Percentiles rank a stretch among this genome's conserved stretches.
Evolutionary conservation across 2,888 invertebrate genomes (phyloP).

Genomic region (Dryococelus australis): DNA sequence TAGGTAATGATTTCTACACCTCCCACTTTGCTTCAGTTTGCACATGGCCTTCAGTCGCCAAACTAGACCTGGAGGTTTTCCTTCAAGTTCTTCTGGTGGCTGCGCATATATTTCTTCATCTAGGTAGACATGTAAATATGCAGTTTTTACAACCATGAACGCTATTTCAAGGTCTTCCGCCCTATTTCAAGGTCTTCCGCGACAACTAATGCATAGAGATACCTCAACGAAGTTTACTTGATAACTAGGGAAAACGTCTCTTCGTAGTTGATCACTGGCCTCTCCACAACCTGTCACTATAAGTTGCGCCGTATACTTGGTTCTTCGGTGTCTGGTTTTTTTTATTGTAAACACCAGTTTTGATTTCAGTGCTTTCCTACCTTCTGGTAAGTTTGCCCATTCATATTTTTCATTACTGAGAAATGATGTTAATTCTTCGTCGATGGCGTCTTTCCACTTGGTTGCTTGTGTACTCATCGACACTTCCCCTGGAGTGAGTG

Average conservation of each 20-base stretch:
- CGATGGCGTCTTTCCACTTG: neutral
- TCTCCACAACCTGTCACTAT: neutral
- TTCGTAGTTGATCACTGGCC: slow-evolving; percentile 7
- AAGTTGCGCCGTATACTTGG: neutral
- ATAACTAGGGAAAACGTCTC: neutral
- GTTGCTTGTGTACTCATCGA: neutral
- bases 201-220: neutral
- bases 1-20: neutral
- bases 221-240: neutral
- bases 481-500: slow-evolving; percentile 9
- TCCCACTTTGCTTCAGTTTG: slow-evolving; percentile 6
- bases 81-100: neutral
- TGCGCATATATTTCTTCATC: slow-evolving; percentile 19
- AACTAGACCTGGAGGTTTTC: neutral
- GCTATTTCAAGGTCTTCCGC: neutral
- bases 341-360: neutral
- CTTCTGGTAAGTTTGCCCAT: slow-evolving; percentile 20
- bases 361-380: neutral
- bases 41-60: slow-evolving; percentile 18
- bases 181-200: neutral
- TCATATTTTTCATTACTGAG: neutral
- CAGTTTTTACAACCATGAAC: neutral
- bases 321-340: neutral
- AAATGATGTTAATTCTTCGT: slow-evolving; percentile 6
- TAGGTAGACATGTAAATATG: neutral